Conservation (phyloP, 2,113 vertebrate genomes). For the Oreochromis tanganicae region DNA sequence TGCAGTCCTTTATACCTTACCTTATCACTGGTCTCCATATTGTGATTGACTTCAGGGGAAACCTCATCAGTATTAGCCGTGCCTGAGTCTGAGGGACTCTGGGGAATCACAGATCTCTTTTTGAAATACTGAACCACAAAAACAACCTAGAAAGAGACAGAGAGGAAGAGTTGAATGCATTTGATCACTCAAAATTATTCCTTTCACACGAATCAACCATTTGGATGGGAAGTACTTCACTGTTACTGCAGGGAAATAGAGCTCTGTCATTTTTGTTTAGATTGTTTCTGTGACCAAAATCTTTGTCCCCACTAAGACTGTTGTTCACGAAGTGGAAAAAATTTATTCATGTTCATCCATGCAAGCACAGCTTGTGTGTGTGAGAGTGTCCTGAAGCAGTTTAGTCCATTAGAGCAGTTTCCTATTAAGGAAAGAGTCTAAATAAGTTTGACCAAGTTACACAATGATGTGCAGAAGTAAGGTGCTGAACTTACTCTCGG, state of each 20-base stretch:
- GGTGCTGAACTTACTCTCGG: background rate
- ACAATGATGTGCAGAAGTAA: background rate
- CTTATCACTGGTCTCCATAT: background rate
- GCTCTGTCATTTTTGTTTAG: background rate
- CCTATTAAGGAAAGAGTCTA: background rate
- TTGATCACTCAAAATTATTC: background rate
- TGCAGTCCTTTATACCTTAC: background rate
- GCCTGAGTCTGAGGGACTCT: constrained; percentile 6
- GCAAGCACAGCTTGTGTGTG: background rate
- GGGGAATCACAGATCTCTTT: background rate
- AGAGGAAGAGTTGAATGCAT: background rate
- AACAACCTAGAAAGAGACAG: constrained; percentile 17
- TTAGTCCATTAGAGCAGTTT: constrained; percentile 24
- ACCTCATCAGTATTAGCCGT: constrained; percentile 19
- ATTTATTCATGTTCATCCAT: background rate
- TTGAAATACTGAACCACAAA: constrained; percentile 46
- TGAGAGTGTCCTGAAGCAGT: constrained; percentile 14
- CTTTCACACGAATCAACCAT: background rate
- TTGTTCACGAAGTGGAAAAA: background rate
- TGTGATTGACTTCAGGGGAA: background rate
- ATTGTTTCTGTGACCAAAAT: background rate
- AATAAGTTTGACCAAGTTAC: background rate
- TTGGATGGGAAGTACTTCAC: background rate
- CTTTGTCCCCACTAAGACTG: background rate
- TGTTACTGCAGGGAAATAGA: background rate